Evolutionary conservation across 37 sponge, comb jelly and placozoan genomes (phyloP).

Genomic region (Amphimedon queenslandica): DNA sequence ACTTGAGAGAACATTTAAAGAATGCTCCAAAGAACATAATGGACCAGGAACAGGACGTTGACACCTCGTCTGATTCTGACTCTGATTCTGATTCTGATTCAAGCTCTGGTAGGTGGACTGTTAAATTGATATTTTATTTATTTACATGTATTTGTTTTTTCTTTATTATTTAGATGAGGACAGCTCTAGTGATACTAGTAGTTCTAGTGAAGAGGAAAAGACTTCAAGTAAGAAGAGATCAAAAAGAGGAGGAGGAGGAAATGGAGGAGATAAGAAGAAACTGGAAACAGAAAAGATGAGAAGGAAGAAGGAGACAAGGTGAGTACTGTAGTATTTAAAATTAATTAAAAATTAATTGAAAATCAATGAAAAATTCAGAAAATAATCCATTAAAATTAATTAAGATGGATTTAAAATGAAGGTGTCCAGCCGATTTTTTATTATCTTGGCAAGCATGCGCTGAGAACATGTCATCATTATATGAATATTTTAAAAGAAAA

Average conservation of each 20-base stretch:
- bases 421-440: too few relatives aligned
- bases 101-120: slow-evolving; percentile 1
- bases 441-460: too few relatives aligned
- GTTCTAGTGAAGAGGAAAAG: background rate
- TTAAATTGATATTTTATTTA: too few relatives aligned
- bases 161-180: background rate
- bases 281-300: slow-evolving; percentile 2
- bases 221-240: background rate
- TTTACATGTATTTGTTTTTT: too few relatives aligned
- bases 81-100: slow-evolving; percentile 2
- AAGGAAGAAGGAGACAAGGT: slow-evolving; percentile 4
- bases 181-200: background rate
- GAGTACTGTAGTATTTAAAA: too few relatives aligned
- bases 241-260: background rate
- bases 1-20: slow-evolving; percentile 89
- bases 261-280: background rate
- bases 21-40: slow-evolving; percentile 86
- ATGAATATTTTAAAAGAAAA: background rate
- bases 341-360: too few relatives aligned
- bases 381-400: too few relatives aligned
- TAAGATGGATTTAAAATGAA: too few relatives aligned
- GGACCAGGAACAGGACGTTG: slow-evolving; percentile 53
- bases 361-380: too few relatives aligned
- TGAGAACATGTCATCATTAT: background rate
- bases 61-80: slow-evolving; percentile 19